Evolutionary conservation across 2,888 invertebrate species (phyloP).

Genomic region (Lasioglossum pauxillum): DNA sequence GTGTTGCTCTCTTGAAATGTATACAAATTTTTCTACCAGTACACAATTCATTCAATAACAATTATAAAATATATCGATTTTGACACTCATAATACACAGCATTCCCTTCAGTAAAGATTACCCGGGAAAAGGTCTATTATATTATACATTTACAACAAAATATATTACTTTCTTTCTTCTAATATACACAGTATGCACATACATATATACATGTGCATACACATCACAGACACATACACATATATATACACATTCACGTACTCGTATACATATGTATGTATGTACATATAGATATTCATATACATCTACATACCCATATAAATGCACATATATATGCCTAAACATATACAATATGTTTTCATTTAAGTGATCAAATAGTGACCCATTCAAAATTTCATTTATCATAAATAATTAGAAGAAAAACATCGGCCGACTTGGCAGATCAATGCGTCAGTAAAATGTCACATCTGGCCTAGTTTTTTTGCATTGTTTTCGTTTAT

Average conservation of each 20-base stretch:
- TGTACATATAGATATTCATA: not conserved
- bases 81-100: slow-evolving; percentile 42
- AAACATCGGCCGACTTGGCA: no score
- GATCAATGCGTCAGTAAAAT: no score
- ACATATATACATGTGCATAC: slow-evolving; percentile 32
- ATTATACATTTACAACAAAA: slow-evolving; percentile 69
- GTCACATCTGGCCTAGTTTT: no score
- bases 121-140: slow-evolving; percentile 46
- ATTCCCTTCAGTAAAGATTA: slow-evolving; percentile 18
- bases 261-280: not conserved
- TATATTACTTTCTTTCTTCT: slow-evolving; percentile 66
- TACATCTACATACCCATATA: not conserved
- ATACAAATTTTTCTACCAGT: slow-evolving; percentile 17
- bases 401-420: no score
- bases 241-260: not conserved
- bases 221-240: slow-evolving; percentile 2
- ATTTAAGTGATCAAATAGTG: not conserved
- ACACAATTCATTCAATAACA: slow-evolving; percentile 46
- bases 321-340: not conserved
- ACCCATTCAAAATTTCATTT: not conserved
- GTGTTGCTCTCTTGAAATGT: slow-evolving; percentile 24
- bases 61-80: slow-evolving; percentile 64
- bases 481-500: no score
- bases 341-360: not conserved
- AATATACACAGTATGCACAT: slow-evolving; percentile 44